phyloP scores from a whole-genome alignment of 2,113 vertebrate species.

The Eolophus roseicapilla region DNA sequence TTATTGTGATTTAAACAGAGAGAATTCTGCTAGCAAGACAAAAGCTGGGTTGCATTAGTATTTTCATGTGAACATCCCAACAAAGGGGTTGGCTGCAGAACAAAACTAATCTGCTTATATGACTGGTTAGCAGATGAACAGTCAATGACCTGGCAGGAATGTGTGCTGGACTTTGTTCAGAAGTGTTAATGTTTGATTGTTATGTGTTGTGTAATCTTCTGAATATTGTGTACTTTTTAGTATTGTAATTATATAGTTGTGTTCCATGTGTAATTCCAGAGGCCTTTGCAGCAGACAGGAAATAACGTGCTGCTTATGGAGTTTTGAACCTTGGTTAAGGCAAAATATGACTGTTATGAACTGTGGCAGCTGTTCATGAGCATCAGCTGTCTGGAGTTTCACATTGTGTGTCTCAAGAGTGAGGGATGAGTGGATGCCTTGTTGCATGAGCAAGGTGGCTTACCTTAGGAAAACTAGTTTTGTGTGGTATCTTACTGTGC shows the following conservation, averaged over 20 bases:
- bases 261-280: neutral
- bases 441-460: neutral
- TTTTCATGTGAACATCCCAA: neutral
- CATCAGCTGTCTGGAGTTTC: neutral
- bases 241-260: neutral
- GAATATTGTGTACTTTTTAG: neutral
- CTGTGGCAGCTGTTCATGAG: neutral
- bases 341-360: neutral
- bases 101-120: neutral
- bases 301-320: neutral
- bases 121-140: neutral
- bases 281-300: neutral
- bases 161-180: slow-evolving; percentile 7
- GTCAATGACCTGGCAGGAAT: neutral
- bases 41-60: neutral
- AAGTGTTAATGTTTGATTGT: slow-evolving; percentile 19
- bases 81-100: neutral
- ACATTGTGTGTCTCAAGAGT: neutral
- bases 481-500: neutral
- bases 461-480: neutral
- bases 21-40: neutral
- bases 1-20: neutral
- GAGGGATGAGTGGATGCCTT: neutral
- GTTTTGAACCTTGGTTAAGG: neutral
- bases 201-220: neutral